These are phyloP conservation scores for Falcunculus frontatus DNA, from an alignment of 2,113 vertebrate genomes.

Conservation along the genomic window DNA sequence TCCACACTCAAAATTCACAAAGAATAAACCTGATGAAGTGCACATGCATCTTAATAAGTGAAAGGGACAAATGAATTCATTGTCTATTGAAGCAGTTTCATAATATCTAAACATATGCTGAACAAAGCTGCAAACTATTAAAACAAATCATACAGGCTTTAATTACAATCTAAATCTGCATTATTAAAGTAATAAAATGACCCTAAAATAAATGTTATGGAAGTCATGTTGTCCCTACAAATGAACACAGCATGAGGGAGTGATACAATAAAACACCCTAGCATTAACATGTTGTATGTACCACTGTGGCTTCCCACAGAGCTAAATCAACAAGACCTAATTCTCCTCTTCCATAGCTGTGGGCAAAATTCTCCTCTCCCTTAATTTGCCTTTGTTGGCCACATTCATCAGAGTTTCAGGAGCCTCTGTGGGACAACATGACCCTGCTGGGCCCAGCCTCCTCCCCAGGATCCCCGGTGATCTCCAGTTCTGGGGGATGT, in stretches of 20 bases:
- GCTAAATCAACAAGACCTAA: not conserved
- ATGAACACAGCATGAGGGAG: conserved; percentile 31
- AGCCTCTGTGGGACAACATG: accelerated
- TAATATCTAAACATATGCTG: conserved; percentile 27
- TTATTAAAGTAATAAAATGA: conserved; percentile 59
- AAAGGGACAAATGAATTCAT: conserved; percentile 42
- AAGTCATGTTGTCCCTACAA: conserved; percentile 43
- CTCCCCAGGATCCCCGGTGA: not conserved
- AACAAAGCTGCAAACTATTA: conserved; percentile 38
- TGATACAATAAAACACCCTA: conserved; percentile 10
- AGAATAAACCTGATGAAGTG: conserved; percentile 41
- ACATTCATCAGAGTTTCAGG: not conserved
- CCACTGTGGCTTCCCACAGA: conserved; percentile 12
- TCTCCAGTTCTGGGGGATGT: not conserved
- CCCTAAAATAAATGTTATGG: conserved; percentile 58
- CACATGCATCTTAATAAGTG: conserved; percentile 33
- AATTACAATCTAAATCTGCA: conserved; percentile 51
- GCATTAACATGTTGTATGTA: not conserved
- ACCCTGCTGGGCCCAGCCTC: not conserved
- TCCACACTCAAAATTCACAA: not conserved
- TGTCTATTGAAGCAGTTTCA: conserved; percentile 51
- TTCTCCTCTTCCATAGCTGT: not conserved
- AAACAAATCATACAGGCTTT: conserved; percentile 43
- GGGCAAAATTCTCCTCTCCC: not conserved
- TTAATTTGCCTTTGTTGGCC: not conserved